Base-by-base conservation (phyloP, 92 coral and sea anemone species). In the Porites rus region DNA sequence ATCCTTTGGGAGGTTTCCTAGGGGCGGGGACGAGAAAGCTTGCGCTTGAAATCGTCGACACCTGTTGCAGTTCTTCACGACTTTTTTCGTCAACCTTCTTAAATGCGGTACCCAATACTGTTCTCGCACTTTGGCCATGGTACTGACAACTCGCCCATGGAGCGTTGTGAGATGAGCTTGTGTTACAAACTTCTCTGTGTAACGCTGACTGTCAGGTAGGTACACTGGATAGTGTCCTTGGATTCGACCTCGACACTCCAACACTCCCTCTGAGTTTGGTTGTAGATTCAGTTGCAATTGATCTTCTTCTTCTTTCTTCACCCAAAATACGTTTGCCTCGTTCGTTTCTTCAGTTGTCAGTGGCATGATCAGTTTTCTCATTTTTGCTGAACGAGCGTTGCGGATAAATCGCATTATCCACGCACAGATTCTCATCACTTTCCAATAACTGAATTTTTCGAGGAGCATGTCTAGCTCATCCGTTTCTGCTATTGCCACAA, bases 241-340 rank as follows among this genome's bases (percentile, higher is more conserved):
- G 53, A 90, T 87, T 11, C 93, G 81, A 11, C 96, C 92, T 25
- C 78, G 96, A 78, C 93, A 90, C 67, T 80, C 96, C 74, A 59
- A 86, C 19, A 86, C 72, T 14, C 91, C 91, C 7, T 78, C 56
- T 19, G 17, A 74, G 84, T 90, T 93, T 24, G 58, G 65, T 80
- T 93, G 84, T 7, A 90, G 75, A 72, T 90, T 93, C 56, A 93
- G 84, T 54, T 90, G 90, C 52, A 28, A 77, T 78, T 87, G 74
- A 59, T 90, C 93, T n/a, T 31, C 88, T 28, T 80, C n/a, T n/a
- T n/a, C n/a, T n/a, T n/a, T n/a, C n/a, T 82, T 90, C n/a, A 93
- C 75, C 87, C 78, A 83, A 50, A 75, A 54, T 58, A 63, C 17
- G 11, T 56, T 12, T 2, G 76, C 84, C 9, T 90, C 74, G 31